These are phyloP conservation scores for Drosophila tristis DNA, from an alignment of 1,140 invertebrate genomes.

Conservation along the genomic window DNA sequence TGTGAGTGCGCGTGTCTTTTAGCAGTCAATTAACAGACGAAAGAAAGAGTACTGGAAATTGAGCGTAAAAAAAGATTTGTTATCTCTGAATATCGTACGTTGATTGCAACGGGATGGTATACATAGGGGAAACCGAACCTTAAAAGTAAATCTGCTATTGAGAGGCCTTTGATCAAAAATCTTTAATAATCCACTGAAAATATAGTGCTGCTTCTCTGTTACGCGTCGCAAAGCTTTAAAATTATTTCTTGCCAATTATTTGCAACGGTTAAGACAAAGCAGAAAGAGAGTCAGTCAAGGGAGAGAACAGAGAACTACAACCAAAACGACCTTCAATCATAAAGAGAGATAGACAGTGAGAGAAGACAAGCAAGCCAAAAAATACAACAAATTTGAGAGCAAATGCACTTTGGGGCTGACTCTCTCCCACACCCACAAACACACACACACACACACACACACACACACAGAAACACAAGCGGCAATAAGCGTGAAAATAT, in stretches of 20 bases:
- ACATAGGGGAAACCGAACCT: no score
- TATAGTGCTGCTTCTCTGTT: not conserved
- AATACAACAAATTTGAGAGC: constrained; percentile 42
- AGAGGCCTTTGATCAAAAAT: no score
- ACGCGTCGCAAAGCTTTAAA: not conserved
- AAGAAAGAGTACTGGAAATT: constrained; percentile 44
- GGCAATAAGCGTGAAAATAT: constrained; percentile 58
- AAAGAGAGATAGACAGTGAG: constrained; percentile 52
- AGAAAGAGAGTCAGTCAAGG: not conserved
- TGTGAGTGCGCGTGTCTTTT: constrained; percentile 47
- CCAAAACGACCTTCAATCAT: constrained; percentile 71
- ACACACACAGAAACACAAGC: no score
- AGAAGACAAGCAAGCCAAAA: constrained; percentile 30
- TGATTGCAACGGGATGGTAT: no score
- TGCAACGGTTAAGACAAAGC: not conserved
- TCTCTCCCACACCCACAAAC: constrained; percentile 5
- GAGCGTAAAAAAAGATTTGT: not conserved
- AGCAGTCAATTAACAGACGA: constrained; percentile 63
- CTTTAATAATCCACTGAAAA: no score
- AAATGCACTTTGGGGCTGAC: constrained; percentile 68
- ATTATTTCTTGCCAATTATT: not conserved
- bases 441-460: constrained; percentile 3
- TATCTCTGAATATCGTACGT: no score
- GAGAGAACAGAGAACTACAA: constrained; percentile 13
- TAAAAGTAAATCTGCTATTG: no score